Percentiles rank a stretch among this genome's conserved stretches.
Conservation (phyloP, 2,797 vertebrate species). For the Microchirus variegatus region DNA sequence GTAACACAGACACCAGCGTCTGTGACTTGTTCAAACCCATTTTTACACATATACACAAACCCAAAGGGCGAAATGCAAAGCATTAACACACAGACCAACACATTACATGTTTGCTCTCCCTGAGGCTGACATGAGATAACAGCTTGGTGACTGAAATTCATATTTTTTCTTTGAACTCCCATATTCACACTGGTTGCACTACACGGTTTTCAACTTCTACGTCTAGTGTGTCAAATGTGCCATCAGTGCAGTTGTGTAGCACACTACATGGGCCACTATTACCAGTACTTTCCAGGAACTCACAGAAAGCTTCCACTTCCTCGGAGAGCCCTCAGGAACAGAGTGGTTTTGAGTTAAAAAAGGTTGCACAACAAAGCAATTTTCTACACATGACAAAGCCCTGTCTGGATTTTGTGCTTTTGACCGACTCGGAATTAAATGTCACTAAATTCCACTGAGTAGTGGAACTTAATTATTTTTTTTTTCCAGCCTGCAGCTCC, state of each 20-base stretch:
- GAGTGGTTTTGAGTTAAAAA: constrained; percentile 34
- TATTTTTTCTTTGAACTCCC: neutral
- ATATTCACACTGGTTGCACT: constrained; percentile 28
- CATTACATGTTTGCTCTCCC: constrained; percentile 20
- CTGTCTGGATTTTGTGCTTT: constrained; percentile 23
- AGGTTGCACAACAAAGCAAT: constrained; percentile 64
- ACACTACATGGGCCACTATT: constrained; percentile 29
- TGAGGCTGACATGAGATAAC: constrained; percentile 28
- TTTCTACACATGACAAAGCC: constrained; percentile 50
- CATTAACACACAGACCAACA: constrained; percentile 19
- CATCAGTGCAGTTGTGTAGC: constrained; percentile 19
- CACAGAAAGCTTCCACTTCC: constrained; percentile 41
- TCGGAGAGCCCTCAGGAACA: constrained; percentile 39
- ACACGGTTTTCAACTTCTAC: constrained; percentile 21
- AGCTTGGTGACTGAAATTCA: constrained; percentile 31
- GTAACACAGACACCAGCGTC: constrained; percentile 31
- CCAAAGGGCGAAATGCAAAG: constrained; percentile 7
- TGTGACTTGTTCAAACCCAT: constrained; percentile 37
- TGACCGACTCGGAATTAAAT: constrained; percentile 51
- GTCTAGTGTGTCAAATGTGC: constrained; percentile 34
- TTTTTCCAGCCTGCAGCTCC: constrained; percentile 1
- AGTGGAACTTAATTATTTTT: constrained; percentile 37
- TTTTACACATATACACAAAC: constrained; percentile 26
- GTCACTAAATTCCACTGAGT: constrained; percentile 53
- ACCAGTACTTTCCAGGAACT: constrained; percentile 57